Conservation (phyloP, 2,797 vertebrate species). For the Clarias fuscus region DNA sequence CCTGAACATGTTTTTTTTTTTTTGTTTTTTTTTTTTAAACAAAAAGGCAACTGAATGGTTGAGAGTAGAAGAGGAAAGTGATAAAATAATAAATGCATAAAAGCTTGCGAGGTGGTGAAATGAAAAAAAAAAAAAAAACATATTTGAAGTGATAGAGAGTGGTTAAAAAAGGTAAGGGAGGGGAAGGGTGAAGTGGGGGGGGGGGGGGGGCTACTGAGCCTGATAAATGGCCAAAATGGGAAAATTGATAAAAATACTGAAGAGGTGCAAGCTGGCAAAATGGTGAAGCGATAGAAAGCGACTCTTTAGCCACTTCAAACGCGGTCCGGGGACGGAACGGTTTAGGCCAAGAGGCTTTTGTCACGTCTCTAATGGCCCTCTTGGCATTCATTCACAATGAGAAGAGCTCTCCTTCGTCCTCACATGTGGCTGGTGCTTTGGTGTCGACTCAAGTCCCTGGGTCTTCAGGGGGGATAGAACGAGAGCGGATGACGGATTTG, state of each 20-base stretch:
- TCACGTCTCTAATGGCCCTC: conserved; percentile 45
- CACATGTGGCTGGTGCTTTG: conserved; percentile 21
- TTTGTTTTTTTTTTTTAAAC: neutral
- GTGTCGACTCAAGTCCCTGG: conserved; percentile 12
- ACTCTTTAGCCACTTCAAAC: conserved; percentile 29
- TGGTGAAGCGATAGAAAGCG: conserved; percentile 17
- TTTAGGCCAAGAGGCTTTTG: conserved; percentile 45
- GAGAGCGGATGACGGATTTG: conserved; percentile 5
- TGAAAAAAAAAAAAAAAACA: neutral
- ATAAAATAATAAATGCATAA: conserved; percentile 24
- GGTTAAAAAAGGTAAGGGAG: neutral
- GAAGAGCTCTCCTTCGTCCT: conserved; percentile 30
- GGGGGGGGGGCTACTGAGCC: neutral
- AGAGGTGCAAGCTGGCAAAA: conserved; percentile 26
- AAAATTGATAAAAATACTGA: conserved; percentile 30
- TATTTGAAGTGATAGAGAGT: conserved; percentile 18
- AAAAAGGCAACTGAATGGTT: neutral
- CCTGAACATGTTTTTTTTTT: neutral
- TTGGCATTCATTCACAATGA: conserved; percentile 43
- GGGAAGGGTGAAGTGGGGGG: no score
- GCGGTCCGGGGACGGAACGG: conserved; percentile 8
- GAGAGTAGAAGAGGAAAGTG: neutral
- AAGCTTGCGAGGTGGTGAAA: conserved; percentile 1
- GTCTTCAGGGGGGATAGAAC: conserved; percentile 10
- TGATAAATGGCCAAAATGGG: conserved; percentile 26